These are phyloP conservation scores for Dermolepida albohirtum DNA, from an alignment of 2,888 invertebrate species.

Conservation along the genomic window DNA sequence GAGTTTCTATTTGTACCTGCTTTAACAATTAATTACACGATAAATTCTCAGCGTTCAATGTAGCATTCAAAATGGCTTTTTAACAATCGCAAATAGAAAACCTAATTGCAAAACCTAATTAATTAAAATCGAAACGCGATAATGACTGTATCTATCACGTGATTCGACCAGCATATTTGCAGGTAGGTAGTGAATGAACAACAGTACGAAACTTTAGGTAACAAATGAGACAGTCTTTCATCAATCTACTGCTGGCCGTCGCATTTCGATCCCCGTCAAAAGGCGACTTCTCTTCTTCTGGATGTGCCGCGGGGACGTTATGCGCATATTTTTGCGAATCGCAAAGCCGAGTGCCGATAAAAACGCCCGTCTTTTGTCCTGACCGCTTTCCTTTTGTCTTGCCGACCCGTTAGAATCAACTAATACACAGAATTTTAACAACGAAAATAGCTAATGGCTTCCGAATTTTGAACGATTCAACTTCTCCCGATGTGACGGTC, in stretches of 20 bases:
- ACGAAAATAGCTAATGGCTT: constrained; percentile 37
- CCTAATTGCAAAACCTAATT: too few species aligned
- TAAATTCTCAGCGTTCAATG: too few species aligned
- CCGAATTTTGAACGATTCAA: constrained; percentile 21
- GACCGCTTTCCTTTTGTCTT: constrained; percentile 61
- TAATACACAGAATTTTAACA: constrained; percentile 56
- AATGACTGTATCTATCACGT: too few species aligned
- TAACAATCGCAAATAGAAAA: too few species aligned
- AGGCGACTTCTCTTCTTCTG: neutral
- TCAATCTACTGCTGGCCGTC: constrained; percentile 16
- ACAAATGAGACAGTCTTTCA: constrained; percentile 31
- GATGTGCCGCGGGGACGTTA: constrained; percentile 24
- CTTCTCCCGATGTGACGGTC: too few species aligned
- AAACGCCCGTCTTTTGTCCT: constrained; percentile 59
- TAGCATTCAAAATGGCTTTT: too few species aligned
- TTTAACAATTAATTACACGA: too few species aligned
- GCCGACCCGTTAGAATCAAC: constrained; percentile 53
- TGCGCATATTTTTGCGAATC: constrained; percentile 37
- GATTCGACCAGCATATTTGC: too few species aligned
- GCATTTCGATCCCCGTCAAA: neutral
- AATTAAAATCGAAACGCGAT: too few species aligned
- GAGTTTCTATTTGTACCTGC: too few species aligned
- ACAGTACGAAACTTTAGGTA: neutral
- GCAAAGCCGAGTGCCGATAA: constrained; percentile 52
- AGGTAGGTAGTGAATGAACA: too few species aligned